phyloP scores from a whole-genome alignment of 2,888 invertebrate genomes.

The Zygothrica quintamaculata region DNA sequence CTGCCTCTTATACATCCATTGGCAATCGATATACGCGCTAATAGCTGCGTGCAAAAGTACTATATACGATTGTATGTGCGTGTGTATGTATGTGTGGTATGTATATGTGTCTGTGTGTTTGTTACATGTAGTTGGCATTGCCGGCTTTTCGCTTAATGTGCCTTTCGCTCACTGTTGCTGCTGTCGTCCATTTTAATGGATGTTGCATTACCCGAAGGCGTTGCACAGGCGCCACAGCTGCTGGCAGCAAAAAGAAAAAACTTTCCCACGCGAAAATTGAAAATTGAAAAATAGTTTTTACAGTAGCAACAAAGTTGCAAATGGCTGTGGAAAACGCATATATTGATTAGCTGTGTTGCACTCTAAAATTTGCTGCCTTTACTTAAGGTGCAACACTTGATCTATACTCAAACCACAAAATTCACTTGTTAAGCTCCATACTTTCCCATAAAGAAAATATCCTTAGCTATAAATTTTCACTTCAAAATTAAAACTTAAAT shows the following conservation, averaged over 20 bases:
- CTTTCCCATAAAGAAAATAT: no score
- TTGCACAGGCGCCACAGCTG: conserved; percentile 41
- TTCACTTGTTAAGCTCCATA: no score
- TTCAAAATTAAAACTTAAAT: no score
- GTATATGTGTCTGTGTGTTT: not conserved
- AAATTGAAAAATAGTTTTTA: conserved; percentile 72
- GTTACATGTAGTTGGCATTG: conserved; percentile 4
- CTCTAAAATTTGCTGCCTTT: conserved; percentile 9
- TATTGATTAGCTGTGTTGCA: conserved; percentile 67
- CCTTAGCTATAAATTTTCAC: no score
- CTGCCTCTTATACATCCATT: conserved; percentile 58
- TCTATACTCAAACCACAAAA: no score
- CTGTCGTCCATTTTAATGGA: conserved; percentile 63
- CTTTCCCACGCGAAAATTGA: conserved; percentile 56
- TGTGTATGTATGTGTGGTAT: not conserved
- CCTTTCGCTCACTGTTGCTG: conserved; percentile 12
- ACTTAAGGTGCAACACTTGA: not conserved
- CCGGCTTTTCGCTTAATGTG: conserved; percentile 48
- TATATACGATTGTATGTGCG: not conserved
- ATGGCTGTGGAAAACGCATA: conserved; percentile 43
- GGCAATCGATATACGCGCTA: conserved; percentile 67
- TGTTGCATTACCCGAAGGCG: conserved; percentile 66
- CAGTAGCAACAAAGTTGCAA: conserved; percentile 38
- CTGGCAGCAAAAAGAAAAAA: conserved; percentile 30
- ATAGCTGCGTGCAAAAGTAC: conserved; percentile 46